Percentiles rank a stretch among this genome's conserved stretches.
Conservation (phyloP, 2,888 invertebrate species). For the Microplitis deprimator region DNA sequence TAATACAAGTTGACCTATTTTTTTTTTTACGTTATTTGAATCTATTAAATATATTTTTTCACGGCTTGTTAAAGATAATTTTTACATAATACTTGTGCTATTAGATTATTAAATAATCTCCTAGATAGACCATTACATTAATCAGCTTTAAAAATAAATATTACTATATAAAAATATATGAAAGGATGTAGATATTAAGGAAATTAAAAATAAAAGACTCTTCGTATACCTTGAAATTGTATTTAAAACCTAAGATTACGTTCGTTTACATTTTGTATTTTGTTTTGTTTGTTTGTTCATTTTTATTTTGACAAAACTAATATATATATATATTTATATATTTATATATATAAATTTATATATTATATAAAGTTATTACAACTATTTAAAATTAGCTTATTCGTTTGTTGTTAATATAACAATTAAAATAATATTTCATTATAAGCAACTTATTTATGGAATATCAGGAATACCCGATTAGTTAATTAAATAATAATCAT, state of each 20-base stretch:
- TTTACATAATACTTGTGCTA: background rate
- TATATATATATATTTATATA: background rate
- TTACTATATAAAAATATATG: background rate
- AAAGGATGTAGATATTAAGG: constrained; percentile 31
- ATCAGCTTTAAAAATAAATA: background rate
- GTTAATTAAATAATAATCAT: constrained; percentile 19
- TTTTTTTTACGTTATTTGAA: background rate
- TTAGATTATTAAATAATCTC: constrained; percentile 6
- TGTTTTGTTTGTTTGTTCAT: constrained; percentile 27
- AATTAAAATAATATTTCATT: constrained; percentile 34
- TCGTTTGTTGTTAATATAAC: constrained; percentile 38
- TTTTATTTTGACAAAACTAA: constrained; percentile 27
- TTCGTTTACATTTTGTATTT: constrained; percentile 40
- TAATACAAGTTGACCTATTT: constrained; percentile 12
- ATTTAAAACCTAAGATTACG: constrained; percentile 41
- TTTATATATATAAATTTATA: background rate
- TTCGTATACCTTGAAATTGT: constrained; percentile 36
- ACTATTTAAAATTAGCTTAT: constrained; percentile 36
- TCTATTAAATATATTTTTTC: background rate
- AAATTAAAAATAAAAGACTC: constrained; percentile 31
- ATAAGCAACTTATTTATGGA: constrained; percentile 6
- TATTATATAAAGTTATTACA: constrained; percentile 30
- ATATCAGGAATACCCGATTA: constrained; percentile 4
- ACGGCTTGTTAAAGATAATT: constrained; percentile 7
- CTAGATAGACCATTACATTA: constrained; percentile 26